Evolutionary conservation across 2,113 vertebrate species (phyloP).

Genomic region (Ceratotherium simum): DNA sequence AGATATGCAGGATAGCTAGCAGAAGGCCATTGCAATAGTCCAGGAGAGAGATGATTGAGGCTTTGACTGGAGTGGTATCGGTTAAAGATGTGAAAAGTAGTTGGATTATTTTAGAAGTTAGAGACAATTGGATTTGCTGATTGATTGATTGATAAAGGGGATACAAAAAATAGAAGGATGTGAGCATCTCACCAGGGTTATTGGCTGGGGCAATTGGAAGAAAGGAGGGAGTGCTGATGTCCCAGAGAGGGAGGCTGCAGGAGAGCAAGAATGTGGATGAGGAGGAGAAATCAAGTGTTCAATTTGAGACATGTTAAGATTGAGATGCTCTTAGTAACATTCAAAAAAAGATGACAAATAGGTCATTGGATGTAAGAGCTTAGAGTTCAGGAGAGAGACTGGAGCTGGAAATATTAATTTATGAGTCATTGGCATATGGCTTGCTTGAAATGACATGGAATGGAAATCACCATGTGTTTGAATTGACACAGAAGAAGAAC

Average conservation of each 20-base stretch:
- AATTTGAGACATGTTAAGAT: background rate
- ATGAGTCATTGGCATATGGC: background rate
- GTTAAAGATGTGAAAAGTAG: background rate
- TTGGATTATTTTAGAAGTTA: background rate
- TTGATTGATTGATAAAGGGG: background rate
- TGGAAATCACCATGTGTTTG: background rate
- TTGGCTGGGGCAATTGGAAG: background rate
- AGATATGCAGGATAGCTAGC: fast-evolving
- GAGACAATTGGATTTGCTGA: background rate
- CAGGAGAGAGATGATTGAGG: background rate
- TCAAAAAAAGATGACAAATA: background rate
- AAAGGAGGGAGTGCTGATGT: background rate
- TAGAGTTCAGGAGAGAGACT: background rate
- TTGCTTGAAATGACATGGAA: background rate
- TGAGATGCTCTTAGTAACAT: background rate
- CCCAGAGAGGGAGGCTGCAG: background rate
- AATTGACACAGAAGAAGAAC: background rate
- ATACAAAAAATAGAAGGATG: background rate
- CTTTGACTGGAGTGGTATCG: too few species aligned
- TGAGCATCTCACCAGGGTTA: background rate
- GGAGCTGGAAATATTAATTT: background rate
- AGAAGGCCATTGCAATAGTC: fast-evolving
- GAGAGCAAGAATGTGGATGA: background rate
- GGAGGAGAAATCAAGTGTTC: background rate
- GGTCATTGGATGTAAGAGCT: background rate